A percentile compares a stretch with the other conserved stretches of the same genome.
Conservation (phyloP, 1,140 invertebrate species). For the Halesus radiatus region DNA sequence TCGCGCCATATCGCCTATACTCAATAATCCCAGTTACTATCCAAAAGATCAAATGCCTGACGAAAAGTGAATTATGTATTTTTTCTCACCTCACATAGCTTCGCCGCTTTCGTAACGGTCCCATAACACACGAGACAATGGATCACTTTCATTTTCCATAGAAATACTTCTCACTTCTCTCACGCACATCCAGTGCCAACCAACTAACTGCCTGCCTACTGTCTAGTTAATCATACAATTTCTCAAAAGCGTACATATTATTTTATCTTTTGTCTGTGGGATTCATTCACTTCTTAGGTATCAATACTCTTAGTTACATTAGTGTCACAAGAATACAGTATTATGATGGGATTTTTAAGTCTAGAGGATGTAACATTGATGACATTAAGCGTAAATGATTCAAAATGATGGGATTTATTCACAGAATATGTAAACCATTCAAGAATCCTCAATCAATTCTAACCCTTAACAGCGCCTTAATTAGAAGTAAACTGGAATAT, state of each 20-base stretch:
- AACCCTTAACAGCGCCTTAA: no score
- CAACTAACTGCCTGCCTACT: neutral
- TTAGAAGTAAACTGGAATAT: no score
- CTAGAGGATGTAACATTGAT: no score
- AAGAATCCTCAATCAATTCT: no score
- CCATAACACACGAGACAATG: slow-evolving; percentile 19
- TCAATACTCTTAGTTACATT: slow-evolving; percentile 14
- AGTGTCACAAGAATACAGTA: neutral
- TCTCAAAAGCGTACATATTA: neutral
- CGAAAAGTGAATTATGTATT: slow-evolving; percentile 6
- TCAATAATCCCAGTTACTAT: no score
- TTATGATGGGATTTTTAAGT: no score
- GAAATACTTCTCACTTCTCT: neutral
- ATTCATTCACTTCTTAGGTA: neutral
- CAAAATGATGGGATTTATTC: no score
- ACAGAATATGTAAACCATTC: no score
- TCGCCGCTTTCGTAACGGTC: slow-evolving; percentile 1
- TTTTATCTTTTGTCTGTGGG: slow-evolving; percentile 2
- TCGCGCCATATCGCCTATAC: no score
- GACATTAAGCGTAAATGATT: no score
- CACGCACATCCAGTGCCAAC: neutral
- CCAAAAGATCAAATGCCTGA: no score
- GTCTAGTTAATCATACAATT: slow-evolving; percentile 11
- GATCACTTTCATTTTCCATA: slow-evolving; percentile 26
- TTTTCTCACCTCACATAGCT: slow-evolving; percentile 14